Conservation (phyloP, 2,113 vertebrate species). For the Salminus brasiliensis region DNA sequence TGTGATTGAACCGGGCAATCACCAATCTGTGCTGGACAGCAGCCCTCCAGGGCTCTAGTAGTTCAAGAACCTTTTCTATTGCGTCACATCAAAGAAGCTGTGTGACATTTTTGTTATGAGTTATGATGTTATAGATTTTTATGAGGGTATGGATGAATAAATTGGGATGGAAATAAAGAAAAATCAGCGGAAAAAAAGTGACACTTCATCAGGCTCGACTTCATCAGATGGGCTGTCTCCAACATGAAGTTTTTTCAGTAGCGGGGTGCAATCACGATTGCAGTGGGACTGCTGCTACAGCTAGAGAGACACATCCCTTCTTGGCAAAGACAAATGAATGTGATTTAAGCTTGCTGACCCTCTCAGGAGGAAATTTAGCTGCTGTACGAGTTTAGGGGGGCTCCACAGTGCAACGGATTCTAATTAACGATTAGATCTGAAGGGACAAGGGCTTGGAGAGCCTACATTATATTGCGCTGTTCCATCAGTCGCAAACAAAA, state of each 20-base stretch:
- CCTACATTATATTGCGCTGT: constrained; percentile 9
- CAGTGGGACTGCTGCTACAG: not conserved
- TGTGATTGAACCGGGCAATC: no score
- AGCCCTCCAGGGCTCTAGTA: no score
- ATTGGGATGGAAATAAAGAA: not conserved
- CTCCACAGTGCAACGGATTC: constrained; percentile 33
- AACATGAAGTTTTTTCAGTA: not conserved
- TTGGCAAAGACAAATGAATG: constrained; percentile 9
- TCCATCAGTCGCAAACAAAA: not conserved
- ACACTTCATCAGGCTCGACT: not conserved
- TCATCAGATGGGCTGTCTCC: not conserved
- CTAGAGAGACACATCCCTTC: not conserved
- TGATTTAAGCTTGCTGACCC: constrained; percentile 12
- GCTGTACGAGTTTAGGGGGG: constrained; percentile 16
- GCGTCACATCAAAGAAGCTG: no score
- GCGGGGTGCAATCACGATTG: not conserved
- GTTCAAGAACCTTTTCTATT: no score
- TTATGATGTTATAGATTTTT: no score
- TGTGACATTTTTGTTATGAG: no score
- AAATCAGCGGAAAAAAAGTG: not conserved
- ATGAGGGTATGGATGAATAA: no score
- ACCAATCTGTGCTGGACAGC: no score
- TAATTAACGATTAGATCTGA: constrained; percentile 49
- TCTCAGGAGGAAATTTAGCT: constrained; percentile 24
- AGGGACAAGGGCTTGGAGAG: constrained; percentile 15